Base-by-base conservation (phyloP, 92 coral and sea anemone species). In the Muricea muricata region DNA sequence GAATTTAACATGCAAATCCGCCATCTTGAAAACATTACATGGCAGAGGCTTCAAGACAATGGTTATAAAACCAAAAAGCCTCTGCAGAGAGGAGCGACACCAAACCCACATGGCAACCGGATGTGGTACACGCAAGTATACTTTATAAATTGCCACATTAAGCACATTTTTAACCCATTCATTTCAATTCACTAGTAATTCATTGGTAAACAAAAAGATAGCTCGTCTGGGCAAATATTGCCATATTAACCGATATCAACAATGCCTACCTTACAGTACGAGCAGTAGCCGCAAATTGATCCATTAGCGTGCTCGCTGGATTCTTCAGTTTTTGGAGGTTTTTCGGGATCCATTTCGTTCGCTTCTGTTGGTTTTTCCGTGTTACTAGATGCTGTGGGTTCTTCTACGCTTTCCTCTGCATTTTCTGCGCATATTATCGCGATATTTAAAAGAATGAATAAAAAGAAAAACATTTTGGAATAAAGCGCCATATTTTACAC, bases 261-360 rank as follows among this genome's bases (percentile, higher is more conserved):
- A 11, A 6, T 42, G 45, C 91, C 9, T 87, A 94, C 98, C 98
- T 94, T 94, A 67, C 98, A 94, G 28, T 94, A 94, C 39, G 87
- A 67, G 52, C 98, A 94, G 40, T 94, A 94, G 76, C 88, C 86
- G 69, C 98, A 94, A 26, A 94, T 71, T 0, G 98, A 93, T 11
- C 98, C 98, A 42, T 87, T 41, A 0, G 89, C 90, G 68, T 94
- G 93, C 45, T 91, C 85, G 14, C 76, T 65, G 65, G 87, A 82
- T 7, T 86, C 90, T 18, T 86, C 87, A 0, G 39, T 35, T 31
- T 40, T 18, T 2, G 88, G 69, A 7, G 85, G 4, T 42, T 84
- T 70, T 39, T 78, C 77, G 13, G 89, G 89, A 4, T 82, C 10
- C 0, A 80, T 81, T 6, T 50, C 34, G 31, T 73, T 66, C 14